Base-by-base conservation (phyloP, 2,113 vertebrate genomes). In the Psilopsiagon aymara region DNA sequence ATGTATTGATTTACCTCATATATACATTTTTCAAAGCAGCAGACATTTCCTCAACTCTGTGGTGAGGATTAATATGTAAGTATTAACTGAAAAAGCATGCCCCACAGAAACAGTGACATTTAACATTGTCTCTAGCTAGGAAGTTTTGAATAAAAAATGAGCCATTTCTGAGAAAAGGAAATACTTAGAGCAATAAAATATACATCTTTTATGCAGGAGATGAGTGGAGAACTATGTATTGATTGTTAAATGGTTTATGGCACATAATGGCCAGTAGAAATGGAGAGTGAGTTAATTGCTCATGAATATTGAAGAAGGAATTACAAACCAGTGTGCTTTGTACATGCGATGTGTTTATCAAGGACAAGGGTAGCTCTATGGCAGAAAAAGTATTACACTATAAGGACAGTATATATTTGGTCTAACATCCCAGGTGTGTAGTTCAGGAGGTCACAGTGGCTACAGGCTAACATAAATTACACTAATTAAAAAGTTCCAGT, bases 61-160 rank as follows among this genome's bases (percentile, higher is more conserved):
- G 47, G 33, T 57, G 52, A 87, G 39, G 66, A 85, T 75, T 84
- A 92, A 80, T 69, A 90, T 17, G 13, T 49, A 95, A 84, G 79
- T 44, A 76, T 64, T 52, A 79, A 83, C 76, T 27, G 37, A 88
- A 37, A 81, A 86, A 71, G 27, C 28, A 86, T 23, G 27, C 84
- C 67, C 80, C 57, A 19, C 18, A 49, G 64, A 60, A 95, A 49
- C 24, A 82, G 43, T 64, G 81, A 39, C 68, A 91, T 68, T 81
- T 78, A 82, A 90, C 17, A 29, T 18, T 29, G 33, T 88, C 77
- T 66, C 47, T 53, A 68, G 64, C 44, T 59, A 75, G 84, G 91
- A 94, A 89, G 78, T 43, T 57, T 51, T 90, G 82, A 95, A 95
- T 96, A 63, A 92, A 84, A 94, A 92, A 96, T 94, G 74, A 94